These are phyloP conservation scores for Hemichromis elongatus DNA, from an alignment of 2,113 vertebrate genomes.

Conservation along the genomic window DNA sequence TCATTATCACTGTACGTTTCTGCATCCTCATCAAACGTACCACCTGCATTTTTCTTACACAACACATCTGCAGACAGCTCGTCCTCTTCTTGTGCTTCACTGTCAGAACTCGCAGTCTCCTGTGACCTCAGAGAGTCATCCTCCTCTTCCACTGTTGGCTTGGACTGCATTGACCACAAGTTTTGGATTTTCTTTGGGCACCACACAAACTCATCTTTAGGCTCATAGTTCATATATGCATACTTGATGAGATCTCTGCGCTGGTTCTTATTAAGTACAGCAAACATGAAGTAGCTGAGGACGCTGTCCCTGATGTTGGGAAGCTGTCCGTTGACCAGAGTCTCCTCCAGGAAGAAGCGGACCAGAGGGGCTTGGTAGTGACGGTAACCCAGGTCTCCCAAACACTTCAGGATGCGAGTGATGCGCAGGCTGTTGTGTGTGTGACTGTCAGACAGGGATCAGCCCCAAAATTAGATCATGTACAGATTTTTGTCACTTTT, in stretches of 20 bases:
- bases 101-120: neutral
- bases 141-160: fast-evolving
- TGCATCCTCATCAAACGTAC: no score
- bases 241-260: conserved; percentile 77
- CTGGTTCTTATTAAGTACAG: conserved; percentile 71
- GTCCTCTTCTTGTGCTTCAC: neutral
- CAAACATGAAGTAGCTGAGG: conserved; percentile 91
- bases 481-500: neutral
- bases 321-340: conserved; percentile 67
- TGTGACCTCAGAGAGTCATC: neutral
- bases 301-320: conserved; percentile 77
- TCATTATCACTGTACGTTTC: neutral
- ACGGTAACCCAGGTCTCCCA: conserved; percentile 83
- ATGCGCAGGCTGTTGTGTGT: conserved; percentile 89
- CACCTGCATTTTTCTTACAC: neutral
- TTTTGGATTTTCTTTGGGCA: conserved; percentile 75
- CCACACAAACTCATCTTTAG: conserved; percentile 78
- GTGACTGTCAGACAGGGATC: conserved; percentile 53
- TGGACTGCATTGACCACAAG: fast-evolving
- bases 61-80: neutral
- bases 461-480: neutral
- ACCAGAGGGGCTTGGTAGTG: conserved; percentile 85
- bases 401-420: conserved; percentile 91
- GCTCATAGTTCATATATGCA: conserved; percentile 76
- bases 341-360: conserved; percentile 86